Percentiles rank a stretch among this genome's conserved stretches.
Evolutionary conservation across 2,797 vertebrate species (phyloP).

Genomic region (Anguilla pacifica): DNA sequence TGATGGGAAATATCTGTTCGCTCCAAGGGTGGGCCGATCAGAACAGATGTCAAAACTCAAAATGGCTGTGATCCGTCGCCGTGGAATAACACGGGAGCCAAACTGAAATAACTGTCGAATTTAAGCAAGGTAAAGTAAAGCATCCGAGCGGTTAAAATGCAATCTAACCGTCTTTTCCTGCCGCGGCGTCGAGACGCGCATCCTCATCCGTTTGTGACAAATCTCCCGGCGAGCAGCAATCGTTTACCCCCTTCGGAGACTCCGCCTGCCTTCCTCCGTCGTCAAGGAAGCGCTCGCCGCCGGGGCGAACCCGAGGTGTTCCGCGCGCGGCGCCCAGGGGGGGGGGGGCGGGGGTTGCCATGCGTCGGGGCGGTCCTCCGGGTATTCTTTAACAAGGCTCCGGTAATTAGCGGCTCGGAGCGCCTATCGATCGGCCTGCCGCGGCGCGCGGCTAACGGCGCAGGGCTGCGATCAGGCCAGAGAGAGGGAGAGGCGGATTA

Average conservation of each 20-base stretch:
- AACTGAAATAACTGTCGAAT: not conserved
- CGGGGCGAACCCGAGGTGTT: conserved; percentile 57
- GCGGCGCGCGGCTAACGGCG: conserved; percentile 34
- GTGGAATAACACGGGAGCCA: not conserved
- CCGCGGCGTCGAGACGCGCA: too few relatives aligned
- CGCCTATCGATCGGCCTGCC: conserved; percentile 61
- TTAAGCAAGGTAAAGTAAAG: not conserved
- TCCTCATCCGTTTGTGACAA: not conserved
- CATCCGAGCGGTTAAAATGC: not conserved
- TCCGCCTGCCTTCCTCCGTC: conserved; percentile 53
- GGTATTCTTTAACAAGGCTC: conserved; percentile 65
- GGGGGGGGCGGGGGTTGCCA: conserved; percentile 59
- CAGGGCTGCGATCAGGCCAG: too few relatives aligned
- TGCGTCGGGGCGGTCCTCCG: conserved; percentile 52
- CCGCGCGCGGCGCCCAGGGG: conserved; percentile 46
- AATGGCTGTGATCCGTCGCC: not conserved
- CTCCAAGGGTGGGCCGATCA: not conserved
- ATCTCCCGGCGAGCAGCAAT: not conserved
- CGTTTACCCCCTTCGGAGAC: not conserved
- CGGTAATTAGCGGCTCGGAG: conserved; percentile 62
- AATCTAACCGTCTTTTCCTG: not conserved
- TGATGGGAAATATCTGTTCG: not conserved
- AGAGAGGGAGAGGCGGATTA: too few relatives aligned
- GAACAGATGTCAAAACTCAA: not conserved
- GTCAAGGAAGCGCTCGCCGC: conserved; percentile 54